These are phyloP conservation scores for Ceryle rudis DNA, from an alignment of 2,797 vertebrate species.

Conservation along the genomic window DNA sequence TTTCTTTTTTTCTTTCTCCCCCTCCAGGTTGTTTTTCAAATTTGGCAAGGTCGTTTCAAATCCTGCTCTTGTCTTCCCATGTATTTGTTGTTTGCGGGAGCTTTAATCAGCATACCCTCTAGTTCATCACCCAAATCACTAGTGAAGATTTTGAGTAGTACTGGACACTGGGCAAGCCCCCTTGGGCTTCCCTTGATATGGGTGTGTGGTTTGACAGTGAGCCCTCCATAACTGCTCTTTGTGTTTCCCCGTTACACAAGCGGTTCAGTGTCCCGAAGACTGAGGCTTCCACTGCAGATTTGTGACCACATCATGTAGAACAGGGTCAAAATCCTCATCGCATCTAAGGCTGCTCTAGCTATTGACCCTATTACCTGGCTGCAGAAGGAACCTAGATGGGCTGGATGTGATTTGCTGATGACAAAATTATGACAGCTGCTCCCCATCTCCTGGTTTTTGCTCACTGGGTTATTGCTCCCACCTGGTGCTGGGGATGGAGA, in stretches of 20 bases:
- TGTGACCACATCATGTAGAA: accelerated
- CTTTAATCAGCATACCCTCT: neutral
- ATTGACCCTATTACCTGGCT: neutral
- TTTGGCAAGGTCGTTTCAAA: neutral
- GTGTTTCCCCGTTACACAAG: neutral
- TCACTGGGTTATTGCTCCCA: neutral
- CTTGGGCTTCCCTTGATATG: accelerated
- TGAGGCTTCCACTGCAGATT: accelerated
- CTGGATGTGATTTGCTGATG: neutral
- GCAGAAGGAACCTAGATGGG: neutral
- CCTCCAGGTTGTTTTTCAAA: neutral
- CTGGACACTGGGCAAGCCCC: neutral
- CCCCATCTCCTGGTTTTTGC: neutral
- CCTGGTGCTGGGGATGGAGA: neutral
- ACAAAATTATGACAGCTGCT: neutral
- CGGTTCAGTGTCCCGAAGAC: accelerated
- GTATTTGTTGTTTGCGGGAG: neutral
- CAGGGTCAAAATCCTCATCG: neutral
- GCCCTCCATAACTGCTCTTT: accelerated
- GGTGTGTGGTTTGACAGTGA: neutral
- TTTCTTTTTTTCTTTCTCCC: too few relatives aligned
- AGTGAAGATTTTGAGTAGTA: neutral
- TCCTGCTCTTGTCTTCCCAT: neutral
- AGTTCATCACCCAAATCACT: neutral
- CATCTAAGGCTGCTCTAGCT: neutral